Evolutionary conservation across 2,888 invertebrate species (phyloP).

Genomic region (Margaritifera margaritifera): DNA sequence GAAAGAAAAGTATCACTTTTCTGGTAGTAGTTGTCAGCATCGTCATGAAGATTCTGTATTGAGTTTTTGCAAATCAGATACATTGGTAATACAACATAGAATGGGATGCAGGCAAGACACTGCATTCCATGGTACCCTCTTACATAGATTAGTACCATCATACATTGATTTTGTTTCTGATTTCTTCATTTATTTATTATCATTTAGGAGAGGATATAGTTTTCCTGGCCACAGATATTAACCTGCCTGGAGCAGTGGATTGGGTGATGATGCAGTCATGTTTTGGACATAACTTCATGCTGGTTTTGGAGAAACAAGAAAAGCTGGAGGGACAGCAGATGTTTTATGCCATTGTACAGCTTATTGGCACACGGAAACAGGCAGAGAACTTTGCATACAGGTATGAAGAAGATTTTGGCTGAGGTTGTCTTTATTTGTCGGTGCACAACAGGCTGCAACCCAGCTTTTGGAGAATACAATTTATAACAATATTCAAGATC

Average conservation of each 20-base stretch:
- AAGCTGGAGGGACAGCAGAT: constrained; percentile 86
- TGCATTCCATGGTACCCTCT: too few relatives aligned
- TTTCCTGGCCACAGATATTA: constrained; percentile 99
- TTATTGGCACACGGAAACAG: constrained; percentile 98
- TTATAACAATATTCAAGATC: neutral
- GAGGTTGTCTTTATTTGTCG: neutral
- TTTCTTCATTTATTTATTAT: neutral
- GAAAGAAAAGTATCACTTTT: too few relatives aligned
- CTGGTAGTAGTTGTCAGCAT: too few relatives aligned
- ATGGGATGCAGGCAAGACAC: too few relatives aligned
- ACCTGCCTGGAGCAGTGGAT: constrained; percentile 98
- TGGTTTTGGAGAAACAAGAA: constrained; percentile 91
- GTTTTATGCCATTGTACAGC: constrained; percentile 93
- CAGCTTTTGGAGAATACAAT: neutral
- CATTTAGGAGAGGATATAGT: constrained; percentile 94
- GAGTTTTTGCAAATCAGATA: too few relatives aligned
- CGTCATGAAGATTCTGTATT: too few relatives aligned
- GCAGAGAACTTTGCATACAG: constrained; percentile 99
- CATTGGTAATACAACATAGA: too few relatives aligned
- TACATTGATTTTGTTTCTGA: too few relatives aligned
- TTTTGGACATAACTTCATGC: constrained; percentile 99
- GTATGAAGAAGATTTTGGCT: constrained; percentile 71
- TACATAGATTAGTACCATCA: too few relatives aligned
- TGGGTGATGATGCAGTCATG: constrained; percentile 99
- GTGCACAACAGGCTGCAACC: neutral